A percentile compares a stretch with the other conserved stretches of the same genome.
These are phyloP conservation scores for Catocala fraxini DNA, from an alignment of 2,888 invertebrate genomes.

Conservation along the genomic window DNA sequence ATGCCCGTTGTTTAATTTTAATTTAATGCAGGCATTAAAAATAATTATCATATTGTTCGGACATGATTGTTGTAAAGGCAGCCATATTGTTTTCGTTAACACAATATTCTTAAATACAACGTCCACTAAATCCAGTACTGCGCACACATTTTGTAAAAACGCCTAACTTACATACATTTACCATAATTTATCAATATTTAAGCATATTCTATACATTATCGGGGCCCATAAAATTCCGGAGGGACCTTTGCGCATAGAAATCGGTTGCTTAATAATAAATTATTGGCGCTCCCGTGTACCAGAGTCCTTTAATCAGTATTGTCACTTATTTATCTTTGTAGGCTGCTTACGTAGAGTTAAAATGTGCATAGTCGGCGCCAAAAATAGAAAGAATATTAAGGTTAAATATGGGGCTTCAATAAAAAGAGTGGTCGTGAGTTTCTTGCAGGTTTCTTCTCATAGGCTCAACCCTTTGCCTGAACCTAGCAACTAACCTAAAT, in stretches of 20 bases:
- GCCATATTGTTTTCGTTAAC: too few relatives aligned
- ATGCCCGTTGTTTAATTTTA: too few relatives aligned
- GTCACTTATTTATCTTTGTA: conserved; percentile 16
- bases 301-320: conserved; percentile 41
- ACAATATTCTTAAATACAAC: too few relatives aligned
- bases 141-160: conserved; percentile 14
- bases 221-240: conserved; percentile 42
- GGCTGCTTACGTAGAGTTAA: background rate
- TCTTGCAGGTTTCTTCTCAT: too few relatives aligned
- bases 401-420: too few relatives aligned
- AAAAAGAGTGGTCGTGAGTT: too few relatives aligned
- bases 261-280: conserved; percentile 48
- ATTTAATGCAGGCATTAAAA: too few relatives aligned
- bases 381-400: background rate
- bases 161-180: conserved; percentile 33
- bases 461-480: too few relatives aligned
- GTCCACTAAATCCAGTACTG: conserved; percentile 2
- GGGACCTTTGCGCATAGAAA: conserved; percentile 47
- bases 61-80: too few relatives aligned
- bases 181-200: conserved; percentile 49
- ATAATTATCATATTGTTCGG: too few relatives aligned
- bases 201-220: conserved; percentile 50
- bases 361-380: background rate
- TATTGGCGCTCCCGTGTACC: conserved; percentile 30
- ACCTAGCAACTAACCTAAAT: too few relatives aligned